A percentile compares a stretch with the other conserved stretches of the same genome.
These are phyloP conservation scores for Seriola dumerili DNA, from an alignment of 2,113 vertebrate genomes.

Conservation along the genomic window DNA sequence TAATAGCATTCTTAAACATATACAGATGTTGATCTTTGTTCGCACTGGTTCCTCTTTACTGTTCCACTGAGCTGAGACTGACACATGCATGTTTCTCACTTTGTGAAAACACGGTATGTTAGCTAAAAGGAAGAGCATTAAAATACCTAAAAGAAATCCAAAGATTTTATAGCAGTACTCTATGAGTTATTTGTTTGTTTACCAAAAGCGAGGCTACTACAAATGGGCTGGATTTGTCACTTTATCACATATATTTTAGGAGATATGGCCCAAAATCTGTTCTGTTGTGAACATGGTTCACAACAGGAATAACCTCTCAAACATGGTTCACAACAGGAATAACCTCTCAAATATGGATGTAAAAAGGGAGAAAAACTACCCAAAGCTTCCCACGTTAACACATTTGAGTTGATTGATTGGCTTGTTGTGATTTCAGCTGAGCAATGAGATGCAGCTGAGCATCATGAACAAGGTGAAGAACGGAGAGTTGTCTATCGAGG, in stretches of 20 bases:
- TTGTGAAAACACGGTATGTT: neutral
- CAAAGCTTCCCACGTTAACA: too few relatives aligned
- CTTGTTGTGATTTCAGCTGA: slow-evolving; percentile 74
- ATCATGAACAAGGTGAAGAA: slow-evolving; percentile 87
- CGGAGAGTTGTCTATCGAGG: slow-evolving; percentile 85
- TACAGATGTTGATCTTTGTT: neutral
- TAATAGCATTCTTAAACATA: neutral
- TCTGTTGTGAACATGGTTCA: neutral
- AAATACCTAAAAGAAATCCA: neutral
- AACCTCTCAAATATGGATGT: too few relatives aligned
- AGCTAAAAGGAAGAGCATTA: too few relatives aligned
- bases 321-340: neutral
- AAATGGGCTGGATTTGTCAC: neutral
- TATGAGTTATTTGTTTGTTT: neutral
- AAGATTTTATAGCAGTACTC: neutral
- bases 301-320: neutral
- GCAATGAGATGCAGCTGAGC: slow-evolving; percentile 85
- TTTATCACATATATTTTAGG: neutral
- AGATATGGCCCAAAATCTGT: neutral
- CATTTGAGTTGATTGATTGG: neutral
- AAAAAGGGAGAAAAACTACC: too few relatives aligned
- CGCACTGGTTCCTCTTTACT: slow-evolving; percentile 19
- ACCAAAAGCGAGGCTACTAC: too few relatives aligned
- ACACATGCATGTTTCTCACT: neutral
- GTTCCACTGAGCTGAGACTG: neutral